These are phyloP conservation scores for Polypterus senegalus DNA, from an alignment of 2,113 vertebrate genomes.

Conservation along the genomic window DNA sequence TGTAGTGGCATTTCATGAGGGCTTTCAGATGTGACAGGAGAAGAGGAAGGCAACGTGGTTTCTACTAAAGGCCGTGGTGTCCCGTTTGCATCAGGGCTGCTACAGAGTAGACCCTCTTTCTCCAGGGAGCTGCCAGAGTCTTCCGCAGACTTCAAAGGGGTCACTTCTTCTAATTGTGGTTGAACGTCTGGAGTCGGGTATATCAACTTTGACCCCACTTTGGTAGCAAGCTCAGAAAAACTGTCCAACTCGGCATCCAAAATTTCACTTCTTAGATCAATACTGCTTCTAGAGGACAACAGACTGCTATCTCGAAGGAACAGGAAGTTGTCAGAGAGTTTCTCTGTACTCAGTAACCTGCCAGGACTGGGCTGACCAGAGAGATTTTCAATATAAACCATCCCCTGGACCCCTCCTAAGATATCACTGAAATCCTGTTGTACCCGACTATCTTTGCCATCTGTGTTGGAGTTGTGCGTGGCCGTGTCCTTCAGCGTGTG, in stretches of 20 bases:
- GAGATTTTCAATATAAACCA: slow-evolving; percentile 27
- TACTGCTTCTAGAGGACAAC: slow-evolving; percentile 33
- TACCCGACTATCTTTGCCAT: slow-evolving; percentile 13
- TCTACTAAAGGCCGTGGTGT: slow-evolving; percentile 27
- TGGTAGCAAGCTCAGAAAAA: slow-evolving; percentile 28
- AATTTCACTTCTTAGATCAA: slow-evolving; percentile 33
- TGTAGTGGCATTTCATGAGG: slow-evolving; percentile 20
- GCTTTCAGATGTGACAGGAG: slow-evolving; percentile 31
- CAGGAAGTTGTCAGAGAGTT: slow-evolving; percentile 69
- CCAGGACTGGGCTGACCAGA: slow-evolving; percentile 30
- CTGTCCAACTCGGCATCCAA: slow-evolving; percentile 31
- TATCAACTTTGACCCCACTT: no score
- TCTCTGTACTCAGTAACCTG: slow-evolving; percentile 48
- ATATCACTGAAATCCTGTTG: slow-evolving; percentile 23
- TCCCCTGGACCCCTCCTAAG: slow-evolving; percentile 42
- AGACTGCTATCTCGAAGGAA: slow-evolving; percentile 78
- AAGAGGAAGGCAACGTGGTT: slow-evolving; percentile 48
- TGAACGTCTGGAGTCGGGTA: no score
- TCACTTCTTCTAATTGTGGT: not conserved
- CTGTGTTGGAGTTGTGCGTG: slow-evolving; percentile 12
- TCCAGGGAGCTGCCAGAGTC: slow-evolving; percentile 25
- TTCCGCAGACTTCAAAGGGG: slow-evolving; percentile 31
- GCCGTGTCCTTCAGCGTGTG: slow-evolving; percentile 27
- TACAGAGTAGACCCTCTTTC: slow-evolving; percentile 37
- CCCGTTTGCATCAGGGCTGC: slow-evolving; percentile 19